These are phyloP conservation scores for Malurus elegans DNA, from an alignment of 2,113 vertebrate species.

Conservation along the genomic window DNA sequence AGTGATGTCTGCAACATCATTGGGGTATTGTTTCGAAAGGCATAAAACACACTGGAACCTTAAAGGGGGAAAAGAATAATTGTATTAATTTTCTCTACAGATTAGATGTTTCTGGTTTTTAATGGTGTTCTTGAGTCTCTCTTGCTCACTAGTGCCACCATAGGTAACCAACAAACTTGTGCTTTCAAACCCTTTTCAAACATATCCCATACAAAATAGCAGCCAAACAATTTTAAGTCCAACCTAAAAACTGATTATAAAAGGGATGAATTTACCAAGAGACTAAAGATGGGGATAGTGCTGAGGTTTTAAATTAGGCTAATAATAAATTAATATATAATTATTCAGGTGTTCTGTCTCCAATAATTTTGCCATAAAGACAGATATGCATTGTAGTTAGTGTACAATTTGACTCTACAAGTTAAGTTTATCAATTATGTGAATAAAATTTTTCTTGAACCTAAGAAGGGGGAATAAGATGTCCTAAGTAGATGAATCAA, in stretches of 20 bases:
- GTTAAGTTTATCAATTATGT: neutral
- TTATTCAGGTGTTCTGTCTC: neutral
- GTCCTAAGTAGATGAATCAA: neutral
- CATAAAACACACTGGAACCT: neutral
- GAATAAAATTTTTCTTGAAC: neutral
- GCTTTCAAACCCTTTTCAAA: neutral
- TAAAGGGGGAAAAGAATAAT: neutral
- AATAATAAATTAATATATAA: neutral
- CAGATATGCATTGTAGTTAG: neutral
- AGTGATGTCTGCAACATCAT: neutral
- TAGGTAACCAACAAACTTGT: neutral
- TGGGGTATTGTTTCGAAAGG: neutral
- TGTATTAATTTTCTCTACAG: neutral
- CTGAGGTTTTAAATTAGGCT: neutral
- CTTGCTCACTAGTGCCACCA: conserved; percentile 50
- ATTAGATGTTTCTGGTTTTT: neutral
- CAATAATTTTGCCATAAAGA: neutral
- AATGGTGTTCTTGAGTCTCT: neutral
- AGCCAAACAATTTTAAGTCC: neutral
- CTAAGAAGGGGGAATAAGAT: neutral
- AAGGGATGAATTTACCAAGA: neutral
- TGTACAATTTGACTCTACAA: neutral
- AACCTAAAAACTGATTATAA: neutral
- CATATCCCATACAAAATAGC: neutral
- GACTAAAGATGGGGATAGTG: neutral